Evolutionary conservation across 2,113 vertebrate species (phyloP).

Genomic region (Lophotis ruficrista): DNA sequence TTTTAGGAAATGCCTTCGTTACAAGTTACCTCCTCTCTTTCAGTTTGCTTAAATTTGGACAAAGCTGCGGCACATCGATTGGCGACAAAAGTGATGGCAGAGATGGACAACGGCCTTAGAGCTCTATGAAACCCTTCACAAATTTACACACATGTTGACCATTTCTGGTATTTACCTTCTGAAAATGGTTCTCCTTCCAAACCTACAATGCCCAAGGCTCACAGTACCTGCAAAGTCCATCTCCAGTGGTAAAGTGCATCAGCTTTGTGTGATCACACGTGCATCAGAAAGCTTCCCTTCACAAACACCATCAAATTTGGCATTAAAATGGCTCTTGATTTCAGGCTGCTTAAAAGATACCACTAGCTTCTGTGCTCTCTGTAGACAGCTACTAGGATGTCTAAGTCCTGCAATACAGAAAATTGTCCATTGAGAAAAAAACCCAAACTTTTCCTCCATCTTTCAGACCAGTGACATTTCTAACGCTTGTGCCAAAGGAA

Average conservation of each 20-base stretch:
- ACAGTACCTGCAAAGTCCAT: background rate
- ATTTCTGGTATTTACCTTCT: background rate
- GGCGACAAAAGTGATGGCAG: background rate
- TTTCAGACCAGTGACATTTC: background rate
- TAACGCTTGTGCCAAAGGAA: background rate
- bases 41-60: rapidly evolving
- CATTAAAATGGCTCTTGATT: background rate
- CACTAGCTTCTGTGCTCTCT: background rate
- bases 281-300: background rate
- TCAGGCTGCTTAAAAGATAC: background rate
- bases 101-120: background rate
- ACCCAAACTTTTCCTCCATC: background rate
- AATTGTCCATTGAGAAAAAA: background rate
- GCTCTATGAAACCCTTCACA: background rate
- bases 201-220: background rate
- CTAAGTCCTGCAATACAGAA: background rate
- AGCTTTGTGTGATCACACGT: background rate
- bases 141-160: background rate
- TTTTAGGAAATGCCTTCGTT: background rate
- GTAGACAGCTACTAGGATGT: background rate
- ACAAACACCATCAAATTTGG: background rate
- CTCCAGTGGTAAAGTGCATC: background rate
- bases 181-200: background rate
- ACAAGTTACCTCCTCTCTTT: background rate
- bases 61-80: background rate